These are phyloP conservation scores for Pseudochaenichthys georgianus DNA, from an alignment of 2,797 vertebrate genomes.

Conservation along the genomic window DNA sequence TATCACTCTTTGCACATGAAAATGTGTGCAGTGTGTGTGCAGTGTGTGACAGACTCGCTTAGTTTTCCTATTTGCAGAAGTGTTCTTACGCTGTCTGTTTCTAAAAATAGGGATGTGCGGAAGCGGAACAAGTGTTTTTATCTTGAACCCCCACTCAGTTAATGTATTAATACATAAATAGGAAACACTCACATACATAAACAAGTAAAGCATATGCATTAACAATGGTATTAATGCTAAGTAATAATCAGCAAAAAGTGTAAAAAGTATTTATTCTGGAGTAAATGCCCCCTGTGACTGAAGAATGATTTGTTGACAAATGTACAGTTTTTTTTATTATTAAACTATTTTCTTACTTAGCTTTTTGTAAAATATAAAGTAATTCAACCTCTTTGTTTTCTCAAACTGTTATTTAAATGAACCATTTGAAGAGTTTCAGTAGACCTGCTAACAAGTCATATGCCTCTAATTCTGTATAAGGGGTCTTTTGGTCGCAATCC, in stretches of 20 bases:
- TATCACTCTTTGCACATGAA: slow-evolving; percentile 37
- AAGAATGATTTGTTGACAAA: background rate
- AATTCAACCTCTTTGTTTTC: background rate
- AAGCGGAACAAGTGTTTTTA: background rate
- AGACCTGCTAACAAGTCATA: too few species aligned
- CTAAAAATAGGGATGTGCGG: slow-evolving; percentile 20
- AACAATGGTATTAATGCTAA: background rate
- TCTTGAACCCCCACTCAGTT: background rate
- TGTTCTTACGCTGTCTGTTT: slow-evolving; percentile 38
- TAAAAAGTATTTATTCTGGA: background rate
- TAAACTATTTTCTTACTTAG: background rate
- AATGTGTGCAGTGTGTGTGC: background rate
- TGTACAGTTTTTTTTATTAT: background rate
- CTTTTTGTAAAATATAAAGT: background rate
- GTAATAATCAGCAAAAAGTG: background rate
- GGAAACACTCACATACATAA: background rate
- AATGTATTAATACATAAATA: background rate
- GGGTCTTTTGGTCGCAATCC: too few species aligned
- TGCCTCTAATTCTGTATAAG: too few species aligned
- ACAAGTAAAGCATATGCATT: background rate
- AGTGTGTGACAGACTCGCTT: background rate
- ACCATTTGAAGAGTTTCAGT: too few species aligned
- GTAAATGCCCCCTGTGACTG: background rate
- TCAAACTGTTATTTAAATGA: background rate
- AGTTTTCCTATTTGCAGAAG: slow-evolving; percentile 39